These are phyloP conservation scores for Trichosurus vulpecula DNA, from an alignment of 2,797 vertebrate genomes.

Conservation along the genomic window DNA sequence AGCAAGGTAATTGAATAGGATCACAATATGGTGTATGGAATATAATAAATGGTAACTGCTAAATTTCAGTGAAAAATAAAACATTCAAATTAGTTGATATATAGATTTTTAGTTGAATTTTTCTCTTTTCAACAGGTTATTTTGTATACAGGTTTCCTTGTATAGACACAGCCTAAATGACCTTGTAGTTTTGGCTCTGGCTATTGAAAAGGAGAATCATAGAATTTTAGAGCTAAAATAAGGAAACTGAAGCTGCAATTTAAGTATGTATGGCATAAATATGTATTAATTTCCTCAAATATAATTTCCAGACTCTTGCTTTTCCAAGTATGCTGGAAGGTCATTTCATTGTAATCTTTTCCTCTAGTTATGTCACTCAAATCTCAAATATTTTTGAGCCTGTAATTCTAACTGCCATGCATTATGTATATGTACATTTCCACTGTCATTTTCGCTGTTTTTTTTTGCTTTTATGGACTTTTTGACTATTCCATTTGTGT, in stretches of 20 bases:
- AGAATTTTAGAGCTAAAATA: neutral
- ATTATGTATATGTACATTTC: neutral
- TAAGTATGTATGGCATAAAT: neutral
- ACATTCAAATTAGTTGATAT: neutral
- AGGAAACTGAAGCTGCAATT: neutral
- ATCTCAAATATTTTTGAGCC: neutral
- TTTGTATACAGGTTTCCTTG: neutral
- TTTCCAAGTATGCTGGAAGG: neutral
- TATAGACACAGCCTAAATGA: neutral
- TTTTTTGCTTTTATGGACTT: neutral
- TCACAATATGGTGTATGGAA: neutral
- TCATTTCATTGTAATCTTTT: neutral
- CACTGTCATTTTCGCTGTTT: neutral
- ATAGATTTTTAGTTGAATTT: neutral
- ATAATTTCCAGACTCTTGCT: neutral
- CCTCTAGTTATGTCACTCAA: neutral
- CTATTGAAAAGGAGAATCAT: neutral
- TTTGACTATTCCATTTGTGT: neutral
- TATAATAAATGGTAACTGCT: neutral
- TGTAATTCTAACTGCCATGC: neutral
- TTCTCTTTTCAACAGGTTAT: neutral
- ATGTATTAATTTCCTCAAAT: neutral
- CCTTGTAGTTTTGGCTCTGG: neutral
- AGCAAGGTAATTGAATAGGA: too few relatives aligned
- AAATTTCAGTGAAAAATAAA: conserved; percentile 16